Percentiles rank a stretch among this genome's conserved stretches.
Evolutionary conservation across 2,113 vertebrate species (phyloP).

Genomic region (Caracal caracal): DNA sequence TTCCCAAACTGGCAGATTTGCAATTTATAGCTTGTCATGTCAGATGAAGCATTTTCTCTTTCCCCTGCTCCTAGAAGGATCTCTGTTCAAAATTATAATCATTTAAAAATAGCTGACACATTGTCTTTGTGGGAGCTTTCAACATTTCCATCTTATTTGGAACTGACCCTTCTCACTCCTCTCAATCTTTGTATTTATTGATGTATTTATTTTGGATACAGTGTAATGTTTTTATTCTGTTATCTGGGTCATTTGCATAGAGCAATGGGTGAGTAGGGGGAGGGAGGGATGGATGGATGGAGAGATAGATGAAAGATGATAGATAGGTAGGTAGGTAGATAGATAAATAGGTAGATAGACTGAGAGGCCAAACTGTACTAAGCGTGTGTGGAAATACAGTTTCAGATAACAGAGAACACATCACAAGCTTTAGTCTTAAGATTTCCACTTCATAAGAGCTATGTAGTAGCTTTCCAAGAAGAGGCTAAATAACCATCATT

Average conservation of each 20-base stretch:
- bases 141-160: background rate
- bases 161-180: constrained; percentile 6
- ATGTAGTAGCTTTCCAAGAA: background rate
- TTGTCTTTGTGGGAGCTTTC: background rate
- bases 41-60: constrained; percentile 55
- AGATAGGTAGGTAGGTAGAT: background rate
- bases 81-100: constrained; percentile 21
- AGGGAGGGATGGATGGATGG: background rate
- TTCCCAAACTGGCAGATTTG: constrained; percentile 9
- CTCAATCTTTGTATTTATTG: background rate
- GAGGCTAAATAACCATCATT: background rate
- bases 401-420: background rate
- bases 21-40: constrained; percentile 43
- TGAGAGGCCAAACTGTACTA: background rate
- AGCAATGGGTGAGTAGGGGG: background rate
- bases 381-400: background rate
- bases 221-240: constrained; percentile 21
- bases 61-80: background rate
- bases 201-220: background rate
- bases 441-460: background rate
- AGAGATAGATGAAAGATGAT: background rate
- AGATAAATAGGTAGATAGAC: background rate
- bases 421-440: background rate
- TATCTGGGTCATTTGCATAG: background rate
- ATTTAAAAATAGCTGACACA: constrained; percentile 42